Conservation (phyloP, 2,797 vertebrate species). For the Pantherophis alleghaniensis region DNA sequence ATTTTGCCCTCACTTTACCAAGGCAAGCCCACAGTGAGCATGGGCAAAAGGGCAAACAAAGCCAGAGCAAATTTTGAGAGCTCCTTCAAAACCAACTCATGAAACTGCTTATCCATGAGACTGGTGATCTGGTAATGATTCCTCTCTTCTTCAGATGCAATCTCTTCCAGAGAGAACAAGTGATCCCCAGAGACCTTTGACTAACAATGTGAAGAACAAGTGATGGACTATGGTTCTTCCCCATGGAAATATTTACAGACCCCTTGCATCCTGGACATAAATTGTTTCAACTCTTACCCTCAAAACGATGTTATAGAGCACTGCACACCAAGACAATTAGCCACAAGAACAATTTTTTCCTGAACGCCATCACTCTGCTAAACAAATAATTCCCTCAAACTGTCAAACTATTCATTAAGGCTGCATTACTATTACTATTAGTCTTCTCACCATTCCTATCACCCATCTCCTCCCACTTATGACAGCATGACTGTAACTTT, state of each 20-base stretch:
- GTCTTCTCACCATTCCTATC: no score
- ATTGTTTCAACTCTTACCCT: no score
- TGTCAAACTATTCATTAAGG: no score
- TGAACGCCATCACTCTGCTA: no score
- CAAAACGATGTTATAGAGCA: no score
- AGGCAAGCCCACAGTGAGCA: neutral
- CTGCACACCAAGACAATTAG: no score
- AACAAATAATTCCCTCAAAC: no score
- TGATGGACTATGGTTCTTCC: neutral
- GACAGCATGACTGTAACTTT: no score
- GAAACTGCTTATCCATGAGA: neutral
- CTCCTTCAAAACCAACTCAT: neutral
- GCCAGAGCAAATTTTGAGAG: neutral
- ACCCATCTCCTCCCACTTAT: no score
- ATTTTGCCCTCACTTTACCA: neutral
- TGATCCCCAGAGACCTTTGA: neutral
- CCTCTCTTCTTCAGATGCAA: neutral
- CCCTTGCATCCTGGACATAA: no score
- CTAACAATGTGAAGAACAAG: neutral
- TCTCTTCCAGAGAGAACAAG: neutral
- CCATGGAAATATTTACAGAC: neutral
- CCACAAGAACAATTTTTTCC: no score
- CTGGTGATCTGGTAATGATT: neutral
- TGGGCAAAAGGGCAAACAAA: neutral
- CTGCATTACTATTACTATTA: no score